Evolutionary conservation across 2,113 vertebrate genomes (phyloP), one percentile per base, ranked within the genome.

Genomic region (Columba janthina): DNA sequence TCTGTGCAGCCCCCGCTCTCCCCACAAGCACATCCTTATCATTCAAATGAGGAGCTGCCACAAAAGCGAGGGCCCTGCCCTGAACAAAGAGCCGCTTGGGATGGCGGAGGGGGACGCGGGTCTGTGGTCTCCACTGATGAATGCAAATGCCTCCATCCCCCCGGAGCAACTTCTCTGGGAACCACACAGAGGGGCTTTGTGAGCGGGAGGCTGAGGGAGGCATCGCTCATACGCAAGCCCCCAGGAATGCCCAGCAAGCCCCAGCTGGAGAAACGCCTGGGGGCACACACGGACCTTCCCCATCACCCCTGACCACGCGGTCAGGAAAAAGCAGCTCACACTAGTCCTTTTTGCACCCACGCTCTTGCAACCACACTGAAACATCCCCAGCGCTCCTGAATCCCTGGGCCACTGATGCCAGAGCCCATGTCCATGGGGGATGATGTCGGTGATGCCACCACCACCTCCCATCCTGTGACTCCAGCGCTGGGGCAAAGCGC

Each of bases 131-230:
- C 84, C 24, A 70, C 25, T 0, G 54, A 76, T 69, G 86, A 97
- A 97, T 96, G 78, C 92, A 97, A 97, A 97, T 91, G 79, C 76
- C 51, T 92, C 42, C 67, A 62, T 69, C 36, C 72, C 85, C 83
- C 46, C 76, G 75, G 88, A 95, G 85, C 78, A 89, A 70, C 72
- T 73, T 42, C 70, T 85, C 73, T 28, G 85, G 70, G 79, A 91
- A 50, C 46, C 87, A 86, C 69, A 96, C 67, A 94, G 89, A 83
- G 26, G 1, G 60, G 88, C 95, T 93, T 92, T 96, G 96, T 97
- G 70, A 95, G 61, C 32, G 0, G 53, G 51, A 51, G 58, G 76
- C 64, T 3, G 48, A 90, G 48, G 50, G 65, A 71, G 48, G 72
- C 86, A 36, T 57, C 15, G 7, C 53, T 93, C 61, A 40, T 77